Percentiles rank a stretch among this genome's conserved stretches.
phyloP scores from a whole-genome alignment of 1,140 invertebrate species.

The Sweltsa coloradensis region DNA sequence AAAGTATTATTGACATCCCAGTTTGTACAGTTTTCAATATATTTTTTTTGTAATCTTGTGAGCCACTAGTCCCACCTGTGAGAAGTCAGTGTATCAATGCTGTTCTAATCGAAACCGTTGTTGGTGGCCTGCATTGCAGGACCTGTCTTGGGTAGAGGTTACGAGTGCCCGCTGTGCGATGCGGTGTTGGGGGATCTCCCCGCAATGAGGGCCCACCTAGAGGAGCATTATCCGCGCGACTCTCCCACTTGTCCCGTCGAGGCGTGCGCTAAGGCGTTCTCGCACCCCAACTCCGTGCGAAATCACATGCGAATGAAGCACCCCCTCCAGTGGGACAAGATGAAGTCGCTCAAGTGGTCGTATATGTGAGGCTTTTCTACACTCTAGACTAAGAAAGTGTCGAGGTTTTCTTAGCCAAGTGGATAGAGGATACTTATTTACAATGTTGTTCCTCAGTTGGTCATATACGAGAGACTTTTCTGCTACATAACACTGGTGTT shows the following conservation, averaged over 20 bases:
- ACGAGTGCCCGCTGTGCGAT: slow-evolving; percentile 55
- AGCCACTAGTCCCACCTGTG: too few relatives aligned
- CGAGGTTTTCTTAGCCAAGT: too few relatives aligned
- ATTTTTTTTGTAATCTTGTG: background rate
- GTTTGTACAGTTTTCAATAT: background rate
- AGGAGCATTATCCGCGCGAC: slow-evolving; percentile 67
- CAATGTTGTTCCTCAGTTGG: too few relatives aligned
- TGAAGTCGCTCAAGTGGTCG: slow-evolving; percentile 63
- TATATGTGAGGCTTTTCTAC: slow-evolving; percentile 10
- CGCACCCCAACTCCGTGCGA: slow-evolving; percentile 68
- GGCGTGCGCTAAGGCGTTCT: slow-evolving; percentile 56
- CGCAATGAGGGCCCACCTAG: slow-evolving; percentile 55
- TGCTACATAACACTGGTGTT: too few relatives aligned
- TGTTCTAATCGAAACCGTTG: slow-evolving; percentile 11
- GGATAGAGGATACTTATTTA: too few relatives aligned
- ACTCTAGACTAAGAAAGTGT: background rate
- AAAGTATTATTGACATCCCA: background rate
- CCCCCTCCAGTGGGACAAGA: slow-evolving; percentile 60
- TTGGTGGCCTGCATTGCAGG: slow-evolving; percentile 14
- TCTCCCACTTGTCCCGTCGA: slow-evolving; percentile 63
- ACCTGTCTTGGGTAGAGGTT: slow-evolving; percentile 6
- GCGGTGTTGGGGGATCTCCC: slow-evolving; percentile 45
- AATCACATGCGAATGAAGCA: slow-evolving; percentile 76
- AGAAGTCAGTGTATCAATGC: too few relatives aligned
- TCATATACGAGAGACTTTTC: too few relatives aligned